Evolutionary conservation across 35 echinoderm and acorn worm genomes (phyloP), one percentile per base, ranked within the genome.

Genomic region (Nesometra sesokonis): DNA sequence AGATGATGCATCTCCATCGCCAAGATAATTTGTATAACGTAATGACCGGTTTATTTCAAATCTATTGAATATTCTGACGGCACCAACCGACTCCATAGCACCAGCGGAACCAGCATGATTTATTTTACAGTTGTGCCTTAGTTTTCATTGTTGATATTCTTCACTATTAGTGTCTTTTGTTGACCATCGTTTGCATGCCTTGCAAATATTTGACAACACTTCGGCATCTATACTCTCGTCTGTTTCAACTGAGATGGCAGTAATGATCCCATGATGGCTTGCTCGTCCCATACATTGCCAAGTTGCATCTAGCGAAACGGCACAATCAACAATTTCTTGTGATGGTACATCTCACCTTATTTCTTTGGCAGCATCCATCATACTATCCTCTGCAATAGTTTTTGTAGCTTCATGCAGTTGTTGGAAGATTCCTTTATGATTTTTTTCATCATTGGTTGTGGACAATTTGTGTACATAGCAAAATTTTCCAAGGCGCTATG

Each of bases 1-100:
- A 30, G 89, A 86, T 46, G 86, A 82, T 23, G 82, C 57, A 79
- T 82, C 84, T 9, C 89, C 84, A 81, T 91, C 89, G 27, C 78
- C 85, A 77, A 81, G 27, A 33, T 86, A 91, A 32, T 29, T 83
- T 35, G 79, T 79, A 33, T 91, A 91, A 76, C 40, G 37, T 27
- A 81, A 30, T 76, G 36, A 29, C 27, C 11, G 29, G 35, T 86
- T 32, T 67, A 79, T 47, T 31, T 46, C 31, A 76, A 80, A 89
- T 31, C 87, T 27, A 13, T 47, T 30, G 46, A 89, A 89, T 29
- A 91, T 86, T 57, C 85, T 37, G 11, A 82, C 79, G 29, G 79
- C 79, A n/a, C 83, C 82, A 31, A 81, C 85, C 0, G 39, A 43
- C 39, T 15, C 15, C 15, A 43, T 43, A 7, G 78, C 84, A 32